These are phyloP conservation scores for Entomobrya multifasciata DNA, from an alignment of 2,888 invertebrate genomes.

Conservation along the genomic window DNA sequence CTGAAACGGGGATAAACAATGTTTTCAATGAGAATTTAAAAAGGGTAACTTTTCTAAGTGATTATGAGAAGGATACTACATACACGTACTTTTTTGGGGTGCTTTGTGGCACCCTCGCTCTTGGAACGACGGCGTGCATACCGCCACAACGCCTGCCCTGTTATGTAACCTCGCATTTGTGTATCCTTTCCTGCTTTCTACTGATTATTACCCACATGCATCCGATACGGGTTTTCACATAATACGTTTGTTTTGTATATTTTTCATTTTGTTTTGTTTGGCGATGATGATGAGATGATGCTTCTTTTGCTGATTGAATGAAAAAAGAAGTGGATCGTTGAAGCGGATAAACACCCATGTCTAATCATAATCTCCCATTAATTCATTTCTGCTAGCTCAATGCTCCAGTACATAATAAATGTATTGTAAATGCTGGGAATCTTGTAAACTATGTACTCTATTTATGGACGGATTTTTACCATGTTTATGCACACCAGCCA, in stretches of 20 bases:
- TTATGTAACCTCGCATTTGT: slow-evolving; percentile 26
- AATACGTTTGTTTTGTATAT: slow-evolving; percentile 17
- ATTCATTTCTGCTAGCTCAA: slow-evolving; percentile 57
- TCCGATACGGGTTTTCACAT: slow-evolving; percentile 54
- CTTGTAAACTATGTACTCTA: not conserved
- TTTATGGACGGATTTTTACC: slow-evolving; percentile 31
- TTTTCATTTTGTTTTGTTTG: slow-evolving; percentile 27
- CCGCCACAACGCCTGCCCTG: slow-evolving; percentile 65
- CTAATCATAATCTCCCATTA: slow-evolving; percentile 76
- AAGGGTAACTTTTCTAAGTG: slow-evolving; percentile 26
- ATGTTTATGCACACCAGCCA: not conserved
- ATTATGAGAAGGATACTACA: slow-evolving; percentile 40
- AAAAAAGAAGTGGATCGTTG: slow-evolving; percentile 73
- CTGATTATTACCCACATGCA: slow-evolving; percentile 65
- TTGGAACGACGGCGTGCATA: slow-evolving; percentile 50
- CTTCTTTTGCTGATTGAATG: slow-evolving; percentile 58
- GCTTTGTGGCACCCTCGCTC: slow-evolving; percentile 21
- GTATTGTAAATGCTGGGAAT: not conserved
- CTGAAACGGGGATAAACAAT: not conserved
- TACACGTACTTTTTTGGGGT: slow-evolving; percentile 18
- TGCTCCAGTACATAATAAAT: not conserved
- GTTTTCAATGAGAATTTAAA: slow-evolving; percentile 19
- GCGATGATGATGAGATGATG: not conserved
- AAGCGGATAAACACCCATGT: slow-evolving; percentile 79
- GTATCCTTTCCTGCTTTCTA: not conserved